Evolutionary conservation across 1,140 invertebrate genomes (phyloP).

Genomic region (Nephotettix cincticeps): DNA sequence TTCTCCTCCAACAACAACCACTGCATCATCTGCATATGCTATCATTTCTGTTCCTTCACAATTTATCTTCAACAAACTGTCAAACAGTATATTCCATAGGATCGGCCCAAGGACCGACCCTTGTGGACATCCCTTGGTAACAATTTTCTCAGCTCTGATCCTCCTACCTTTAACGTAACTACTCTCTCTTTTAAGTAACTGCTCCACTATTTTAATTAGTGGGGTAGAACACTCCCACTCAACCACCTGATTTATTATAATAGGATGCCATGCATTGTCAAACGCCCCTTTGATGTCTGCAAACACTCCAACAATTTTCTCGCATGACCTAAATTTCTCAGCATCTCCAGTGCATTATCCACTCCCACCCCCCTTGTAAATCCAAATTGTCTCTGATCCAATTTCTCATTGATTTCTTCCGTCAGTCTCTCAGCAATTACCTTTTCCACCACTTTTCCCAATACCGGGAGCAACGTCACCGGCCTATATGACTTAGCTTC

Average conservation of each 20-base stretch:
- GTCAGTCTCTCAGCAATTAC: background rate
- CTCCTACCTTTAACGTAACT: background rate
- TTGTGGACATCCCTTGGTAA: slow-evolving; percentile 1
- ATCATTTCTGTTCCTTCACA: background rate
- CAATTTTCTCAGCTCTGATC: background rate
- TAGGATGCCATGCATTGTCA: background rate
- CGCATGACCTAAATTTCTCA: background rate
- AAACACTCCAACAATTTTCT: background rate
- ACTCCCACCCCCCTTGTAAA: background rate
- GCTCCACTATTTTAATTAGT: background rate
- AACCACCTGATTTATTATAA: background rate
- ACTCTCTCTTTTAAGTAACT: background rate
- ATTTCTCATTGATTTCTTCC: background rate
- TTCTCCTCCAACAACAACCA: background rate
- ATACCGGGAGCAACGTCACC: background rate
- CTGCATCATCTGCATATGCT: slow-evolving; percentile 17
- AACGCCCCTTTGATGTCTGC: background rate
- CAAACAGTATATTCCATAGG: background rate
- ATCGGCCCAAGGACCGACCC: slow-evolving; percentile 5
- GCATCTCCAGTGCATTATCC: background rate
- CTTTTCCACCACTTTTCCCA: background rate
- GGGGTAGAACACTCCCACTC: background rate
- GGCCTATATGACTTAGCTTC: too few species aligned
- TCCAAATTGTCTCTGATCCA: background rate
- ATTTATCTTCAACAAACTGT: background rate